Conservation (phyloP, 2,888 invertebrate species). For the Scotopteryx bipunctaria region DNA sequence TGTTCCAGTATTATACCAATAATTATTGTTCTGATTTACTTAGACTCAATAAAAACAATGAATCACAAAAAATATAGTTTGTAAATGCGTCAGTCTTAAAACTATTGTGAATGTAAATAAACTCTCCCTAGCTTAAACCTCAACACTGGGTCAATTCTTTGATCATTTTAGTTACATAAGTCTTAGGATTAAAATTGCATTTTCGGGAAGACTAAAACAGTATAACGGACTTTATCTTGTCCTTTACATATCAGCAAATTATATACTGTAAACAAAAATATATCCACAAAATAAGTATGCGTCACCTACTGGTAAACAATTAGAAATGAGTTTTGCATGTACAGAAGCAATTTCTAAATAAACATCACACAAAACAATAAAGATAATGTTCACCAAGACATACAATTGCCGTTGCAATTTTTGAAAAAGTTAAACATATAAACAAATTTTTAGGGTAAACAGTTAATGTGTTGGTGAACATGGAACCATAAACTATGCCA, state of each 20-base stretch:
- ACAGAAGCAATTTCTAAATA: background rate
- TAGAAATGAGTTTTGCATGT: background rate
- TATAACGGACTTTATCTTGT: background rate
- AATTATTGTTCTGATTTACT: constrained; percentile 8
- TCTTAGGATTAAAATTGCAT: constrained; percentile 23
- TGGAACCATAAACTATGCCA: constrained; percentile 16
- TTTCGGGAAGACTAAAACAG: constrained; percentile 5
- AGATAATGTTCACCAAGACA: background rate
- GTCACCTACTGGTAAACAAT: background rate
- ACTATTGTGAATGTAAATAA: constrained; percentile 34
- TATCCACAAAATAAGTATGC: background rate
- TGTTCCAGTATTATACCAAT: background rate
- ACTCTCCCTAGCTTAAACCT: constrained; percentile 41
- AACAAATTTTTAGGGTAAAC: no score
- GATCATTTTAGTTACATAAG: constrained; percentile 17
- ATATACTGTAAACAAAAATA: background rate
- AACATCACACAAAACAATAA: background rate
- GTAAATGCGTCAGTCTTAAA: constrained; percentile 73
- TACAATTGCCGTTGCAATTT: no score
- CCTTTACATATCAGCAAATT: background rate
- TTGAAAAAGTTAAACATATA: no score
- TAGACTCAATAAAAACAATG: constrained; percentile 11
- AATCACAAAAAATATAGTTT: constrained; percentile 35
- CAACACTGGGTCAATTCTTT: constrained; percentile 42
- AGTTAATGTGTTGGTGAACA: background rate